Percentiles rank a stretch among this genome's conserved stretches.
Conservation (phyloP, 2,113 vertebrate genomes). For the Phrynosoma blainvillii region DNA sequence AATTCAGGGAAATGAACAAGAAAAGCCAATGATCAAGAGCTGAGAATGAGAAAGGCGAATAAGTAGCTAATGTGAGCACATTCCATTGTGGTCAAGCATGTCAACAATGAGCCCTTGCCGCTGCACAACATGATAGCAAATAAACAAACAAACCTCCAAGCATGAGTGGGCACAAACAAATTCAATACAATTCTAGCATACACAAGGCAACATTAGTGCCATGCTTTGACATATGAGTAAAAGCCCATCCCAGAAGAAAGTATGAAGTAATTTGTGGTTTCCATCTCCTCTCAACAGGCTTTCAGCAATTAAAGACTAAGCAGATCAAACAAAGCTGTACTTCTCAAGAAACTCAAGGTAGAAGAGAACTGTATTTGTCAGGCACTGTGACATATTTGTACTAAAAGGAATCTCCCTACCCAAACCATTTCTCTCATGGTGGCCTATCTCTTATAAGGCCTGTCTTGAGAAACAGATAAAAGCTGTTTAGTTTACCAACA, state of each 20-base stretch:
- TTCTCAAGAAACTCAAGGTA: constrained; percentile 11
- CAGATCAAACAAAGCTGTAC: not conserved
- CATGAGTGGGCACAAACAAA: not conserved
- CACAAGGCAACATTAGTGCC: not conserved
- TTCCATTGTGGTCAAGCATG: not conserved
- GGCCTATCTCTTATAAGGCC: not conserved
- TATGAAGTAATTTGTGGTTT: not conserved
- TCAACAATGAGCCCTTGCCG: not conserved
- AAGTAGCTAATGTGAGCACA: not conserved
- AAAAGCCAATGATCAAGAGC: not conserved
- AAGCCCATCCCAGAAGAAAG: not conserved
- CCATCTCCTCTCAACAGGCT: not conserved
- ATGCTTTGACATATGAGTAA: not conserved
- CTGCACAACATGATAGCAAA: not conserved
- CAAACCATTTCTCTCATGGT: not conserved
- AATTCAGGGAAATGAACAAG: not conserved
- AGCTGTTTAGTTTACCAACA: not conserved
- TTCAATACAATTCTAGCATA: not conserved
- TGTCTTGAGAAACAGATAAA: not conserved
- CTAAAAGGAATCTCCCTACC: constrained; percentile 3
- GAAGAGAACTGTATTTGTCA: not conserved
- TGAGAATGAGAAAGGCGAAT: not conserved
- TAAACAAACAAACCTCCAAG: not conserved
- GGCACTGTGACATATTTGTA: not conserved
- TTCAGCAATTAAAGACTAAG: not conserved